These are phyloP conservation scores for Micromys minutus DNA, from an alignment of 2,113 vertebrate species.

Conservation along the genomic window DNA sequence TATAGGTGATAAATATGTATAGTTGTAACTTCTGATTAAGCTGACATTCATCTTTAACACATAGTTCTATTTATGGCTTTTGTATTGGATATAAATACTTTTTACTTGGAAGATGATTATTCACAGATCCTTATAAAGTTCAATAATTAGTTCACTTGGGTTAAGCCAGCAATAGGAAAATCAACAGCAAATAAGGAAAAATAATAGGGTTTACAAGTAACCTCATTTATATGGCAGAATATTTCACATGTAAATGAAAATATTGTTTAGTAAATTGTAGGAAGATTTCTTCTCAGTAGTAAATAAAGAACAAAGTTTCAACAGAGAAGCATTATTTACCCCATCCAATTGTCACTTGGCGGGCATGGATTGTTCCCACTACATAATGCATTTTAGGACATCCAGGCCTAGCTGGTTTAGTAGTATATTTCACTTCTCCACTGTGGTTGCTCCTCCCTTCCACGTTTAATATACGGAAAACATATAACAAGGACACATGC, in stretches of 20 bases:
- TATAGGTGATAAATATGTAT: slow-evolving; percentile 12
- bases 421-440: slow-evolving; percentile 86
- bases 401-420: slow-evolving; percentile 87
- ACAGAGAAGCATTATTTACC: slow-evolving; percentile 78
- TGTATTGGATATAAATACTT: slow-evolving; percentile 4
- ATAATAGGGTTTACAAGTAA: neutral
- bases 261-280: neutral
- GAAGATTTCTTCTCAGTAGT: slow-evolving; percentile 34
- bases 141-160: slow-evolving; percentile 12
- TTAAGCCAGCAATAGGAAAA: neutral
- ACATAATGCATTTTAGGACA: slow-evolving; percentile 81
- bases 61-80: neutral
- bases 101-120: neutral
- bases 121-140: slow-evolving; percentile 27
- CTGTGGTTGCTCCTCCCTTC: slow-evolving; percentile 88
- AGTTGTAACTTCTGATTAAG: slow-evolving; percentile 19
- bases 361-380: slow-evolving; percentile 85
- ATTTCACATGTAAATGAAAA: slow-evolving; percentile 20
- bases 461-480: no score
- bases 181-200: slow-evolving; percentile 11
- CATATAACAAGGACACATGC: no score
- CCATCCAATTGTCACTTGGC: slow-evolving; percentile 85
- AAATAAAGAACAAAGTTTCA: slow-evolving; percentile 14
- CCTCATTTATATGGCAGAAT: neutral
- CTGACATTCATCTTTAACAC: neutral